Conservation (phyloP, 2,113 vertebrate genomes). For the Forbesichthys agassizii region DNA sequence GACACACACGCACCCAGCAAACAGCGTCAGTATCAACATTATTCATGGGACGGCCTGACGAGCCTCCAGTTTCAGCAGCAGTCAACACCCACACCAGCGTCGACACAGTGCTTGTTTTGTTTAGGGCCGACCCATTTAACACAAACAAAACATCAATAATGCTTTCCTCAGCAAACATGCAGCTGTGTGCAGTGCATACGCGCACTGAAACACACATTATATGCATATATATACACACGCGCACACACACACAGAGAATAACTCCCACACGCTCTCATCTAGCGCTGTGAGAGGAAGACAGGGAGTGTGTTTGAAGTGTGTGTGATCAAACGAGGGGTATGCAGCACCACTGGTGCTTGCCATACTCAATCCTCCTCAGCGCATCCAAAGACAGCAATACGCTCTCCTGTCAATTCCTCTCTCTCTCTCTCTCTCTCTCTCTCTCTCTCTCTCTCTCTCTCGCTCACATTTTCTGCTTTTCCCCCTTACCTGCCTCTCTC, state of each 20-base stretch:
- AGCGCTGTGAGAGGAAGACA: constrained; percentile 50
- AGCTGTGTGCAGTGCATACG: background rate
- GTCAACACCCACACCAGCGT: constrained; percentile 17
- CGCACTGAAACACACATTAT: background rate
- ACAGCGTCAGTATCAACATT: constrained; percentile 31
- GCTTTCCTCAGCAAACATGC: constrained; percentile 54
- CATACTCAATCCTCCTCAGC: constrained; percentile 61
- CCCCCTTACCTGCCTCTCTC: background rate
- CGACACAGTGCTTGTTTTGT: constrained; percentile 37
- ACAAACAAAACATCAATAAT: constrained; percentile 56
- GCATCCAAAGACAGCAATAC: constrained; percentile 51
- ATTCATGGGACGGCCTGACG: constrained; percentile 16
- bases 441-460: constrained; percentile 7
- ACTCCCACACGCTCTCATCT: constrained; percentile 9
- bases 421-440: constrained; percentile 29
- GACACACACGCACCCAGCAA: constrained; percentile 1
- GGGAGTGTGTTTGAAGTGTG: constrained; percentile 69
- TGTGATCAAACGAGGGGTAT: constrained; percentile 74
- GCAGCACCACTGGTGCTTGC: constrained; percentile 63
- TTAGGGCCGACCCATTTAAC: constrained; percentile 63
- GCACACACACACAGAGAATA: background rate
- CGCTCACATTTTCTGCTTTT: background rate
- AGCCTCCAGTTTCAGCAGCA: constrained; percentile 22
- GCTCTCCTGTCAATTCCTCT: constrained; percentile 55
- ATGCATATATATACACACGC: background rate